Evolutionary conservation across 2,888 invertebrate genomes (phyloP).

Genomic region (Zaprionus obscuricornis): DNA sequence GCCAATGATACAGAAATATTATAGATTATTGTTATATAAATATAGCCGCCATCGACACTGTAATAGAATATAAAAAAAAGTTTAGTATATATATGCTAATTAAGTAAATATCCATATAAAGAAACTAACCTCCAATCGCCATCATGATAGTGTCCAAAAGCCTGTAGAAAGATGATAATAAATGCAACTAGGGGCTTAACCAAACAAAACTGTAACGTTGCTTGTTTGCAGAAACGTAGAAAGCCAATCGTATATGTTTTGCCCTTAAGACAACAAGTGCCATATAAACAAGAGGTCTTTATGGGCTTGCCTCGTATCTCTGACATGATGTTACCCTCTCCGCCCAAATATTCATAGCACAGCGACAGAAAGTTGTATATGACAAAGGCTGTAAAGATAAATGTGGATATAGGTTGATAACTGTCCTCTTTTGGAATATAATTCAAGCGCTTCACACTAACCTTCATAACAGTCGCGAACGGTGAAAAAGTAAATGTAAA

Average conservation of each 20-base stretch:
- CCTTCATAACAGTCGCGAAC: slow-evolving; percentile 99
- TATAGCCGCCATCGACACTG: slow-evolving; percentile 96
- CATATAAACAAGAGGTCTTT: slow-evolving; percentile 95
- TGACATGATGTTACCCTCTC: slow-evolving; percentile 99
- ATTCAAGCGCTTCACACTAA: slow-evolving; percentile 74
- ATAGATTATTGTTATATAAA: slow-evolving; percentile 99
- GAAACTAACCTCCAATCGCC: slow-evolving; percentile 95
- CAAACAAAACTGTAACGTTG: slow-evolving; percentile 99
- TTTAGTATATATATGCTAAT: neutral
- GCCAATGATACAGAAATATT: slow-evolving; percentile 99
- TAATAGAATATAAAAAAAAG: slow-evolving; percentile 6
- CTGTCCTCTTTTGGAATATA: neutral
- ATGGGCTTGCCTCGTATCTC: slow-evolving; percentile 99
- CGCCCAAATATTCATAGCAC: slow-evolving; percentile 99
- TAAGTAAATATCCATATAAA: too few species aligned
- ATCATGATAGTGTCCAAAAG: slow-evolving; percentile 97
- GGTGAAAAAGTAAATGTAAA: slow-evolving; percentile 99
- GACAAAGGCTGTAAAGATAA: slow-evolving; percentile 92
- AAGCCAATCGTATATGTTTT: slow-evolving; percentile 99
- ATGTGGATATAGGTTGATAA: slow-evolving; percentile 12
- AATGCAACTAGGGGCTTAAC: slow-evolving; percentile 99
- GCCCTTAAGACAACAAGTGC: slow-evolving; percentile 98
- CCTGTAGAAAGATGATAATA: slow-evolving; percentile 97
- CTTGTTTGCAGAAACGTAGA: slow-evolving; percentile 99
- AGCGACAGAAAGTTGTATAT: slow-evolving; percentile 99